These are phyloP conservation scores for Leptinotarsa defecta DNA, from an alignment of 1,140 invertebrate species.

Conservation along the genomic window DNA sequence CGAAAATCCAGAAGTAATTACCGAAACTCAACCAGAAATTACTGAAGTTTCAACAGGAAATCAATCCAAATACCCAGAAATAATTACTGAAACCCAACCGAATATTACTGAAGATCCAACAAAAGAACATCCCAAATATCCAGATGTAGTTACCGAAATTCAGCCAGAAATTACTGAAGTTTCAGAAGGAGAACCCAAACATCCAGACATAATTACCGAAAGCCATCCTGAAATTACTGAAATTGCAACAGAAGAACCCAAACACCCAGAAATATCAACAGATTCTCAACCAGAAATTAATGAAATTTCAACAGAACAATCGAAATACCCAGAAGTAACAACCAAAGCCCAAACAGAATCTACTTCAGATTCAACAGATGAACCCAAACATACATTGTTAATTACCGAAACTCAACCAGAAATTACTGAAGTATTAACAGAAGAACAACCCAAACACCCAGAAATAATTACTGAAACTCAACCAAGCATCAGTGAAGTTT, in stretches of 20 bases:
- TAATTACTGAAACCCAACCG: not conserved
- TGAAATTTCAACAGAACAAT: constrained; percentile 1
- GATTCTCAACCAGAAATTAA: too few relatives aligned
- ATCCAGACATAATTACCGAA: not conserved
- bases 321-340: not conserved
- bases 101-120: constrained; percentile 22
- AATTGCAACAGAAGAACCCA: not conserved
- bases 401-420: constrained; percentile 27
- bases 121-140: constrained; percentile 31
- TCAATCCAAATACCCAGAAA: too few relatives aligned
- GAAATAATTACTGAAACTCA: constrained; percentile 16
- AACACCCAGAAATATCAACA: too few relatives aligned
- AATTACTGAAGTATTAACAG: constrained; percentile 18
- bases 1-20: constrained; percentile 18
- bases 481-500: constrained; percentile 26
- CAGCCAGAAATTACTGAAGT: not conserved
- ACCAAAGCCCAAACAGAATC: not conserved
- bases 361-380: too few relatives aligned
- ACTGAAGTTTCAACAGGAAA: constrained; percentile 20
- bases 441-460: constrained; percentile 26
- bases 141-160: constrained; percentile 3
- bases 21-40: constrained; percentile 24
- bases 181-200: not conserved
- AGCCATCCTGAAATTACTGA: not conserved
- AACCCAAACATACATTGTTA: not conserved